phyloP scores from a whole-genome alignment of 2,888 invertebrate species.

The Apotomis turbidana region DNA sequence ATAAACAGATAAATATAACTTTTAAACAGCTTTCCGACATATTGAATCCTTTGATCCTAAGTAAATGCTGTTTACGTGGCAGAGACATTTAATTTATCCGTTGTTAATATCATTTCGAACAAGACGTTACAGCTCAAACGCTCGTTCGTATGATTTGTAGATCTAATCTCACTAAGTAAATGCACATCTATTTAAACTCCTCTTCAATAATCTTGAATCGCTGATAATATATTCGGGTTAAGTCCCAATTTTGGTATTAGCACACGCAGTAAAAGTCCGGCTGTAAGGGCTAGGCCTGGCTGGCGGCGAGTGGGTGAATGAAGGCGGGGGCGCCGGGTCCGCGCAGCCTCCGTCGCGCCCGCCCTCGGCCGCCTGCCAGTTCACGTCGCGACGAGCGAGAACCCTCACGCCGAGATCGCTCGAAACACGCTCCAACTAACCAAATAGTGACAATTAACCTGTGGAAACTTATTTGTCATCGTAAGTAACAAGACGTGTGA shows the following conservation, averaged over 20 bases:
- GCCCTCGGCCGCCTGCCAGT: slow-evolving; percentile 69
- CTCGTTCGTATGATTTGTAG: neutral
- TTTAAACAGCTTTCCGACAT: slow-evolving; percentile 23
- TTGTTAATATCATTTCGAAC: slow-evolving; percentile 10
- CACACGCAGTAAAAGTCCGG: slow-evolving; percentile 78
- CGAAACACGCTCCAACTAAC: slow-evolving; percentile 57
- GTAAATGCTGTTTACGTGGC: slow-evolving; percentile 24
- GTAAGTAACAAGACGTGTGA: slow-evolving; percentile 63
- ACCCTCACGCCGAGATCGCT: slow-evolving; percentile 64
- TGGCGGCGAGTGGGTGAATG: slow-evolving; percentile 73
- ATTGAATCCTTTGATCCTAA: slow-evolving; percentile 34
- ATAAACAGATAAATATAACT: slow-evolving; percentile 25
- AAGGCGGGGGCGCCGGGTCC: slow-evolving; percentile 72
- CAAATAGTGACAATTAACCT: slow-evolving; percentile 67
- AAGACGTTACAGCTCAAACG: slow-evolving; percentile 11
- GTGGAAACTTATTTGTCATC: slow-evolving; percentile 63
- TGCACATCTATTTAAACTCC: slow-evolving; percentile 48
- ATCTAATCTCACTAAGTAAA: neutral
- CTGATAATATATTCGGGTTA: slow-evolving; percentile 59
- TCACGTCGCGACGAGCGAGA: slow-evolving; percentile 73
- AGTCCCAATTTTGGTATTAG: slow-evolving; percentile 66
- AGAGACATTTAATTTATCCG: slow-evolving; percentile 21
- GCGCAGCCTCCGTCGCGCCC: slow-evolving; percentile 79
- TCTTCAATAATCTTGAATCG: slow-evolving; percentile 61
- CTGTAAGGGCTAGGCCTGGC: slow-evolving; percentile 73